phyloP scores from a whole-genome alignment of 2,888 invertebrate genomes.

The Troides helena region DNA sequence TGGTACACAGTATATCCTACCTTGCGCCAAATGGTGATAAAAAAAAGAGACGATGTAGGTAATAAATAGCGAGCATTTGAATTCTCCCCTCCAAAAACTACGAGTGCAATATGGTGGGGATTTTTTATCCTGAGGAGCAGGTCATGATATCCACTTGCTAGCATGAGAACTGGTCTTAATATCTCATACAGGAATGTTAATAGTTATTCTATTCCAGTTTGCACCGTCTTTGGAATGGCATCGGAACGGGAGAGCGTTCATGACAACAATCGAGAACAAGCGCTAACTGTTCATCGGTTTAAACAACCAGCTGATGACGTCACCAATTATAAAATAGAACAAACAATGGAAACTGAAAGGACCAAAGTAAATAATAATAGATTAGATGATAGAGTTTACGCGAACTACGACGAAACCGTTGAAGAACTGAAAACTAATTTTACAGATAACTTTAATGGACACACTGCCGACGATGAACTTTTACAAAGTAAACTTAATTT shows the following conservation, averaged over 20 bases:
- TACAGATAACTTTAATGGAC: conserved; percentile 34
- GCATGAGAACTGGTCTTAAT: not conserved
- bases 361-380: conserved; percentile 43
- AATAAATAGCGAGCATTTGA: too few species aligned
- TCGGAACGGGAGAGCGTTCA: conserved; percentile 59
- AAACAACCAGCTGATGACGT: conserved; percentile 33
- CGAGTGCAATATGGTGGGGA: too few species aligned
- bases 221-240: conserved; percentile 52
- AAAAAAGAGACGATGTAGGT: too few species aligned
- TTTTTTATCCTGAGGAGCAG: too few species aligned
- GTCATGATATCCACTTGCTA: too few species aligned
- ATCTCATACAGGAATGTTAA: not conserved
- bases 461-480: conserved; percentile 42
- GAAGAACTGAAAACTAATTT: conserved; percentile 31
- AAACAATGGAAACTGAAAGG: conserved; percentile 39
- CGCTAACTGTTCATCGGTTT: conserved; percentile 36
- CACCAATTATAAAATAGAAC: conserved; percentile 44
- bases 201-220: conserved; percentile 64
- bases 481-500: conserved; percentile 41
- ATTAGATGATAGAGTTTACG: conserved; percentile 33
- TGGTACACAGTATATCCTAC: too few species aligned
- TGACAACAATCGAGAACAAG: conserved; percentile 41
- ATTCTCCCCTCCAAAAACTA: too few species aligned
- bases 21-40: too few species aligned
- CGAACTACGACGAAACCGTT: conserved; percentile 31